Conservation (phyloP, 2,888 invertebrate species). For the Rotaria socialis region DNA sequence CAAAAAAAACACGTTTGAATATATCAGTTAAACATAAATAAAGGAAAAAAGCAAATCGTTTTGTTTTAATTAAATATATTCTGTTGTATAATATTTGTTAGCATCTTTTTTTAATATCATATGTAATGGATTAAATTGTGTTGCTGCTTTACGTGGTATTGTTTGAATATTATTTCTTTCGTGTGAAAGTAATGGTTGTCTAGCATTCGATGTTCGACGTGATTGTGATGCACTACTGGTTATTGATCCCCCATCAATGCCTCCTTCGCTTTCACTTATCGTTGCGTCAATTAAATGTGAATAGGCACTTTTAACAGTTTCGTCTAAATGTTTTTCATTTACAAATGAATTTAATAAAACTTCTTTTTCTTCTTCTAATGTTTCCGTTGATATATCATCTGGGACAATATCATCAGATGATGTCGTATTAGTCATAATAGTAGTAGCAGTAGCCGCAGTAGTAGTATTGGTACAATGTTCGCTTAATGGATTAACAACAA, state of each 20-base stretch:
- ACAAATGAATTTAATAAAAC: background rate
- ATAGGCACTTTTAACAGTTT: conserved; percentile 28
- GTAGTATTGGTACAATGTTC: background rate
- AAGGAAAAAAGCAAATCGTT: background rate
- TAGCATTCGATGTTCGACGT: background rate
- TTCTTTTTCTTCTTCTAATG: background rate
- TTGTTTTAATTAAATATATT: conserved; percentile 16
- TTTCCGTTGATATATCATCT: background rate
- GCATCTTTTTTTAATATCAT: conserved; percentile 30
- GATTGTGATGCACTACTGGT: background rate
- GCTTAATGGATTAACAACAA: conserved; percentile 25
- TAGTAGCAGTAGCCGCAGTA: background rate
- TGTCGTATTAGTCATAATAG: background rate
- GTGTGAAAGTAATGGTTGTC: background rate
- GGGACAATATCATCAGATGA: background rate
- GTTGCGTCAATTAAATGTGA: conserved; percentile 15
- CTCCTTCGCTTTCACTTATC: conserved; percentile 4
- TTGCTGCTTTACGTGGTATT: background rate
- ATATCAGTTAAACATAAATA: background rate
- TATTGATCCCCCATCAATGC: background rate
- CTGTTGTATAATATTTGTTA: conserved; percentile 27
- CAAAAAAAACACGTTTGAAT: background rate
- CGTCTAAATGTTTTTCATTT: background rate
- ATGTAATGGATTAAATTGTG: conserved; percentile 18
- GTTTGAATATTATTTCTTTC: background rate